Percentiles rank a stretch among this genome's conserved stretches.
Evolutionary conservation across 2,113 vertebrate genomes (phyloP).

Genomic region (Dicerorhinus sumatrensis): DNA sequence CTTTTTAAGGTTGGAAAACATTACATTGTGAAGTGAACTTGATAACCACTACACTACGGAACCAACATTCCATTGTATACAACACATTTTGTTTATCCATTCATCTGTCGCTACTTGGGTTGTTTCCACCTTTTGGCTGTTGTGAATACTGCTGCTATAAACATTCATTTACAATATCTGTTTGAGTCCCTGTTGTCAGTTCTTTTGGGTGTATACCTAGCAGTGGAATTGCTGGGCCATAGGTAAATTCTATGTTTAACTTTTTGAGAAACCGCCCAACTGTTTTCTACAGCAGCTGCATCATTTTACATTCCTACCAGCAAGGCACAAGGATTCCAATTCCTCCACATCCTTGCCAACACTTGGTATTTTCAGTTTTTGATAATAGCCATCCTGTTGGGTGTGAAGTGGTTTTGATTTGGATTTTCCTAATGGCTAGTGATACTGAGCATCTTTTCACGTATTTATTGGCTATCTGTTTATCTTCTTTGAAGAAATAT

Average conservation of each 20-base stretch:
- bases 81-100: background rate
- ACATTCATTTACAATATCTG: background rate
- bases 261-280: background rate
- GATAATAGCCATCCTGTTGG: background rate
- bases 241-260: background rate
- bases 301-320: background rate
- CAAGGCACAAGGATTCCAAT: background rate
- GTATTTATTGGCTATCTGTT: background rate
- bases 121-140: background rate
- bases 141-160: background rate
- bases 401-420: background rate
- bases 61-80: background rate
- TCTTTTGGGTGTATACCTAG: background rate
- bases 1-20: too few species aligned
- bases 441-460: background rate
- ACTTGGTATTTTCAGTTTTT: background rate
- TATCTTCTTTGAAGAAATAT: background rate
- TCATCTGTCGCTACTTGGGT: background rate
- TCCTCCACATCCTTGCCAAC: background rate
- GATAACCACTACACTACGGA: too few species aligned
- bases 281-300: background rate
- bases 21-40: too few species aligned
- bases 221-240: background rate
- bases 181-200: background rate
- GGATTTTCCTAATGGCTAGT: background rate